Percentiles rank a stretch among this genome's conserved stretches.
phyloP scores from a whole-genome alignment of 2,797 vertebrate genomes.

The Cyprinella venusta region DNA sequence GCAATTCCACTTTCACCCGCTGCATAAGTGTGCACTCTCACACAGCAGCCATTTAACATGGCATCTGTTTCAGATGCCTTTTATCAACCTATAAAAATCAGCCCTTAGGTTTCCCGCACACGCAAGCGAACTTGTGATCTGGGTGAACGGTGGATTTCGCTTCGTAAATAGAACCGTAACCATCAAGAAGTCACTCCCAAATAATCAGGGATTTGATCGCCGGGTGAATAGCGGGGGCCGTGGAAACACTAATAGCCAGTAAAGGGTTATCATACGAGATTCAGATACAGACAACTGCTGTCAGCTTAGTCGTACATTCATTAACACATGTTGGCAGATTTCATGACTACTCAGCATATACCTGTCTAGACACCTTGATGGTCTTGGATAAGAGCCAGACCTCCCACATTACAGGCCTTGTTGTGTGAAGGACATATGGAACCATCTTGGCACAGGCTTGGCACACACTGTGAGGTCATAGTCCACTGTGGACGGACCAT shows the following conservation, averaged over 20 bases:
- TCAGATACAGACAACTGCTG: conserved; percentile 12
- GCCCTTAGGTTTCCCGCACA: conserved; percentile 56
- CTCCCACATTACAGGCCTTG: conserved; percentile 39
- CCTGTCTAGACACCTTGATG: conserved; percentile 51
- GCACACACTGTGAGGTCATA: conserved; percentile 39
- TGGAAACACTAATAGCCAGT: conserved; percentile 29
- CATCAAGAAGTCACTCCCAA: conserved; percentile 30
- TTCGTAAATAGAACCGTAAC: conserved; percentile 36
- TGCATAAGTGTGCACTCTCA: conserved; percentile 65
- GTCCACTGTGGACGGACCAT: conserved; percentile 33
- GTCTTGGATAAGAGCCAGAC: conserved; percentile 42
- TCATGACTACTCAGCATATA: conserved; percentile 48
- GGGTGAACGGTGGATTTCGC: conserved; percentile 44
- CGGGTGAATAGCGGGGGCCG: background rate
- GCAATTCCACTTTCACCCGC: conserved; percentile 71
- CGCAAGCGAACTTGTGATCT: conserved; percentile 49
- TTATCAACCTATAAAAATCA: conserved; percentile 63
- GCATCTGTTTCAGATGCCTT: conserved; percentile 65
- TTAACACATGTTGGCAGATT: conserved; percentile 53
- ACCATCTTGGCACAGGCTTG: conserved; percentile 40
- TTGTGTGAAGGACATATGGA: conserved; percentile 55
- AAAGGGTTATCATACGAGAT: conserved; percentile 35
- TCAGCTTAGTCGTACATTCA: conserved; percentile 38
- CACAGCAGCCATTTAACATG: conserved; percentile 60
- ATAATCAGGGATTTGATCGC: conserved; percentile 41